Evolutionary conservation across 1,140 invertebrate species (phyloP).

Genomic region (Agrilus planipennis): DNA sequence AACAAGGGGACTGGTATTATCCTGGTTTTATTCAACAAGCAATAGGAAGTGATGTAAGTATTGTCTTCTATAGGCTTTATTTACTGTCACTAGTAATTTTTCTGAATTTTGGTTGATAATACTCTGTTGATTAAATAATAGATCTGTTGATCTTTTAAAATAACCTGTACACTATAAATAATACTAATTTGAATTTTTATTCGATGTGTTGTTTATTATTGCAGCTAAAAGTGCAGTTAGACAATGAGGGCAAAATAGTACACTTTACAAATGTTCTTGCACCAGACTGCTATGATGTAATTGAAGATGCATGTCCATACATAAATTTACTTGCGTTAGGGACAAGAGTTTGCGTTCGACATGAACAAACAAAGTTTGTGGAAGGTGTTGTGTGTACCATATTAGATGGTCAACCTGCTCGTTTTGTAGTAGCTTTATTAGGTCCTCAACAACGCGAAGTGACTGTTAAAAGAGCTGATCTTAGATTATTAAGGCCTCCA

Average conservation of each 20-base stretch:
- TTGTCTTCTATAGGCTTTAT: too few relatives aligned
- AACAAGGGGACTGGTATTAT: conserved; percentile 66
- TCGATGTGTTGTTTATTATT: too few relatives aligned
- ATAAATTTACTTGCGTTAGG: conserved; percentile 51
- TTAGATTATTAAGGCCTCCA: conserved; percentile 81
- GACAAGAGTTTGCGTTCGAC: conserved; percentile 39
- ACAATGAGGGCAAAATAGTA: conserved; percentile 49
- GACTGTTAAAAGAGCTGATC: conserved; percentile 67
- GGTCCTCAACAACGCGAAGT: conserved; percentile 35
- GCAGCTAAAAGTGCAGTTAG: conserved; percentile 62
- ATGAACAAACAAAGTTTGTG: conserved; percentile 56
- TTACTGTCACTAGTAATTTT: too few relatives aligned
- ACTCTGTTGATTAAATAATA: too few relatives aligned
- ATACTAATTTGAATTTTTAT: too few relatives aligned
- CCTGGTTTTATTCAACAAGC: conserved; percentile 63
- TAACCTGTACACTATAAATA: too few relatives aligned
- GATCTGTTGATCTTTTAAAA: too few relatives aligned
- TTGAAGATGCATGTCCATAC: conserved; percentile 85
- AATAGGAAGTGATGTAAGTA: conserved; percentile 36
- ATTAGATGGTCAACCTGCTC: conserved; percentile 49
- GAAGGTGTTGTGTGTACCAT: conserved; percentile 73
- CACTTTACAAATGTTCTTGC: conserved; percentile 58
- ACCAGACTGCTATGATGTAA: conserved; percentile 72
- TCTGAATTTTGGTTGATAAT: too few relatives aligned
- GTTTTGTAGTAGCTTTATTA: conserved; percentile 65